Evolutionary conservation across 1,140 invertebrate genomes (phyloP).

Genomic region (Aplysia californica): DNA sequence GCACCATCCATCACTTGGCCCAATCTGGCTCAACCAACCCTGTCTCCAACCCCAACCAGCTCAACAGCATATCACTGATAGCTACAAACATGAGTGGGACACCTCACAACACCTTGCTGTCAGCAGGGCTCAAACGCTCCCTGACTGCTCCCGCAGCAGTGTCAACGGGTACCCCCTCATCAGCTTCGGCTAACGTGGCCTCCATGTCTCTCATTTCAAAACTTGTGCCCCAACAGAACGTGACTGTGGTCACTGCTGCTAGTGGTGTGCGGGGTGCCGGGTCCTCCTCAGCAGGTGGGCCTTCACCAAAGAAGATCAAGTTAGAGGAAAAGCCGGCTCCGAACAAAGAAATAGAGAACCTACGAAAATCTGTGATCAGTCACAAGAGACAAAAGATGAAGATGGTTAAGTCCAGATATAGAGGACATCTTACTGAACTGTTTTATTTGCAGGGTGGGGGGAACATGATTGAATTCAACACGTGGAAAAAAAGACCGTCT

Average conservation of each 20-base stretch:
- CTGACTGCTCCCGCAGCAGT: slow-evolving; percentile 25
- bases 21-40: slow-evolving; percentile 43
- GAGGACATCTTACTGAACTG: slow-evolving; percentile 83
- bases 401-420: slow-evolving; percentile 73
- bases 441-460: slow-evolving; percentile 87
- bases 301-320: slow-evolving; percentile 64
- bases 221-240: slow-evolving; percentile 1
- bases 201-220: not conserved
- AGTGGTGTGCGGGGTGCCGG: not conserved
- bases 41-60: slow-evolving; percentile 52
- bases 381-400: slow-evolving; percentile 53
- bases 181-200: not conserved
- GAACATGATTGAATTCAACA: slow-evolving; percentile 87
- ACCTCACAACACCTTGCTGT: too few species aligned
- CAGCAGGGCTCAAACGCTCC: slow-evolving; percentile 9
- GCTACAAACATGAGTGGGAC: slow-evolving; percentile 16
- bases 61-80: slow-evolving; percentile 23
- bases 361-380: slow-evolving; percentile 56
- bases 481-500: slow-evolving; percentile 83
- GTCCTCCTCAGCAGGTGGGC: slow-evolving; percentile 31
- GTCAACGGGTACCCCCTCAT: slow-evolving; percentile 26
- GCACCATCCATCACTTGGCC: slow-evolving; percentile 60
- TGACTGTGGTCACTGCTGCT: not conserved
- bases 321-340: slow-evolving; percentile 61
- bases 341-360: slow-evolving; percentile 53